Percentiles rank a stretch among this genome's conserved stretches.
Conservation (phyloP, 1,140 invertebrate species). For the Chionoecetes opilio region DNA sequence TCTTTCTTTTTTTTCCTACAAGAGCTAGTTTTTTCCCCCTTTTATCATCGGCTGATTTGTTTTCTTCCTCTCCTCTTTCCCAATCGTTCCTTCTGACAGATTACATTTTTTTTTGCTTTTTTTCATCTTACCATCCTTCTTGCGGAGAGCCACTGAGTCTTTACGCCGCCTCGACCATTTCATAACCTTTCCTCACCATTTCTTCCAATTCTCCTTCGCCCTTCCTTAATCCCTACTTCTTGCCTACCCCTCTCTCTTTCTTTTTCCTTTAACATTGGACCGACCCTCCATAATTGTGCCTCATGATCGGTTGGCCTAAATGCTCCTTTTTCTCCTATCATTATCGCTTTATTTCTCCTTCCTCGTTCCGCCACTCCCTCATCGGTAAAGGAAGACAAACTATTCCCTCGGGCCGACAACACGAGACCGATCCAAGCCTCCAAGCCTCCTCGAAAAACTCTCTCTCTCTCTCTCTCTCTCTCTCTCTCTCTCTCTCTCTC, state of each 20-base stretch:
- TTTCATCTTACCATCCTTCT: constrained; percentile 8
- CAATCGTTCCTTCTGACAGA: background rate
- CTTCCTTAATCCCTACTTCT: background rate
- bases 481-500: constrained; percentile 50
- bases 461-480: constrained; percentile 37
- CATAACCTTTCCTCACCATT: background rate
- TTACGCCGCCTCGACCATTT: background rate
- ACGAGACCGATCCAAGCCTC: constrained; percentile 20
- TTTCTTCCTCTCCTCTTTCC: constrained; percentile 8
- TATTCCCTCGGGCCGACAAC: constrained; percentile 21
- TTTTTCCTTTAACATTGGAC: background rate
- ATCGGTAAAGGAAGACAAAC: constrained; percentile 58
- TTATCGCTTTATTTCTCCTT: constrained; percentile 32
- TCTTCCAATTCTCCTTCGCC: constrained; percentile 9
- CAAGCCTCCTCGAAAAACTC: constrained; percentile 23
- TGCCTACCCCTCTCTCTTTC: background rate
- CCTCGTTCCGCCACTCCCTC: background rate
- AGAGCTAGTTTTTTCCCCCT: background rate
- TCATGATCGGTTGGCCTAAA: background rate
- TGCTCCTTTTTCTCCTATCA: background rate
- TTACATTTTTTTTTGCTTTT: background rate
- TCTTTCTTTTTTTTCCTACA: background rate
- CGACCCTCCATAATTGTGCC: constrained; percentile 14
- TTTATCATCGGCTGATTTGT: background rate
- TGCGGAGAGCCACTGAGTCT: background rate